Conservation (phyloP, 2,797 vertebrate species). For the Podarcis lilfordi region DNA sequence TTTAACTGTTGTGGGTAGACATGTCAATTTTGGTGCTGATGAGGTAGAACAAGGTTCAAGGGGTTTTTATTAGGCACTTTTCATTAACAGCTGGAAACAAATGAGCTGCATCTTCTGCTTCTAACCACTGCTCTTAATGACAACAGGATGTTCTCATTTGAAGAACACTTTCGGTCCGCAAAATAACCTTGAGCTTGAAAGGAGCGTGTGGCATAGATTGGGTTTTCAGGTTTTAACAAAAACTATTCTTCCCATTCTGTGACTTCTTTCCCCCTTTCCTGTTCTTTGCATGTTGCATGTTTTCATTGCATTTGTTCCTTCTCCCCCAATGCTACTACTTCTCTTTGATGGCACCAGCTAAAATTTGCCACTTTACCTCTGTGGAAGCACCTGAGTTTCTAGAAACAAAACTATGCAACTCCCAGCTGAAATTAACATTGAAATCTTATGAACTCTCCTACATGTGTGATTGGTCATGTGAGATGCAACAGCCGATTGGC, state of each 20-base stretch:
- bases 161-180: slow-evolving; percentile 3
- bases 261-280: slow-evolving; percentile 13
- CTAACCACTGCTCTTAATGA: slow-evolving; percentile 3
- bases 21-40: not conserved
- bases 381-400: slow-evolving; percentile 70
- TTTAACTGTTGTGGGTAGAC: not conserved
- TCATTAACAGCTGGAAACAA: slow-evolving; percentile 12
- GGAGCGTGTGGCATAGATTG: not conserved
- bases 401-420: slow-evolving; percentile 56
- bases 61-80: not conserved
- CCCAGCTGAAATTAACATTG: slow-evolving; percentile 30
- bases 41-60: not conserved
- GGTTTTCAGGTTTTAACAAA: slow-evolving; percentile 1
- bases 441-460: slow-evolving; percentile 33
- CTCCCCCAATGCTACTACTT: slow-evolving; percentile 27
- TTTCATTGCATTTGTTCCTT: slow-evolving; percentile 28
- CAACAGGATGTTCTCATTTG: slow-evolving; percentile 6
- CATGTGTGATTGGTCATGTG: slow-evolving; percentile 50
- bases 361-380: slow-evolving; percentile 59
- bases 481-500: slow-evolving; percentile 57
- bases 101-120: not conserved
- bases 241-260: not conserved
- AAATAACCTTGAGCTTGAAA: slow-evolving; percentile 11
- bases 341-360: slow-evolving; percentile 59
- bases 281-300: slow-evolving; percentile 68